phyloP scores from a whole-genome alignment of 2,888 invertebrate genomes.

The Pristionchus exspectatus region DNA sequence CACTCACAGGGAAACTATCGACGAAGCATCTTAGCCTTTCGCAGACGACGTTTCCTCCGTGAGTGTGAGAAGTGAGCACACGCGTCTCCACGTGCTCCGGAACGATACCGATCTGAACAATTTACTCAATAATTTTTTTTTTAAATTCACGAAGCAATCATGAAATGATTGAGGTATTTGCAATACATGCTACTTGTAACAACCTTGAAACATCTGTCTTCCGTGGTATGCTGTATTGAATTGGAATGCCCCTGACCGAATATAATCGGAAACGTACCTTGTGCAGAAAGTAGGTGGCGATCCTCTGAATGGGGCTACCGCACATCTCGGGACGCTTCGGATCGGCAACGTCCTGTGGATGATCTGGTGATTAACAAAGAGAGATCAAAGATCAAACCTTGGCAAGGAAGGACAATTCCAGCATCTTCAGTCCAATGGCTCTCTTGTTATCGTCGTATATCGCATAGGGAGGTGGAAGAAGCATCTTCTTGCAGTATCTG shows the following conservation, averaged over 20 bases:
- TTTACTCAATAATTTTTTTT: conserved; percentile 64
- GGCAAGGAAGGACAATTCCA: conserved; percentile 28
- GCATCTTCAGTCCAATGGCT: conserved; percentile 30
- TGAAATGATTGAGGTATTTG: too few relatives aligned
- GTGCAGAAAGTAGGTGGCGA: conserved; percentile 89
- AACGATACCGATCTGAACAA: conserved; percentile 82
- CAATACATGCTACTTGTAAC: too few relatives aligned
- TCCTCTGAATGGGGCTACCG: conserved; percentile 86
- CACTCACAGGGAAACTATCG: conserved; percentile 80
- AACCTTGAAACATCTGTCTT: too few relatives aligned
- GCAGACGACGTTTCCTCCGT: conserved; percentile 75
- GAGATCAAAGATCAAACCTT: neutral
- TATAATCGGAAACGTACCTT: conserved; percentile 79
- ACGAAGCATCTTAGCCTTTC: conserved; percentile 82
- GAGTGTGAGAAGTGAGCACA: conserved; percentile 88
- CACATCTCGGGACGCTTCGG: conserved; percentile 67
- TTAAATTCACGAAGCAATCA: too few relatives aligned
- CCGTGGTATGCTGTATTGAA: too few relatives aligned
- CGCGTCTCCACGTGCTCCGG: conserved; percentile 94
- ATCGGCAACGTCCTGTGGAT: conserved; percentile 8
- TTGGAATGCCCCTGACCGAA: neutral
- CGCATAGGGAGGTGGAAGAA: conserved; percentile 65
- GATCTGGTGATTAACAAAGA: neutral
- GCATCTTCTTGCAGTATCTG: conserved; percentile 72
- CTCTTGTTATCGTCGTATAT: conserved; percentile 45